phyloP scores from a whole-genome alignment of 2,113 vertebrate species.

The Tautogolabrus adspersus region DNA sequence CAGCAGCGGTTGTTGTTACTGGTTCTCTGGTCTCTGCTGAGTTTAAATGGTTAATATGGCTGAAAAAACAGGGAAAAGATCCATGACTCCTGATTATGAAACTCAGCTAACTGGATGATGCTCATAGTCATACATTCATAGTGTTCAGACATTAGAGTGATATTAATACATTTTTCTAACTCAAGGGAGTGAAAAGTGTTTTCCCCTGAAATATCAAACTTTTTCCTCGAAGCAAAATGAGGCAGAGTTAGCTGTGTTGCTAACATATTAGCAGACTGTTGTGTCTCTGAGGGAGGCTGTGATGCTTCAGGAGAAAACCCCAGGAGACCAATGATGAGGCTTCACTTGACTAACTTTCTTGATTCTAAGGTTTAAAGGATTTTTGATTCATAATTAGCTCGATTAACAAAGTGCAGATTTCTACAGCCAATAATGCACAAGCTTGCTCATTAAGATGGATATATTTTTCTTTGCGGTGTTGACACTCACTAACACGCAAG shows the following conservation, averaged over 20 bases:
- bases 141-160: neutral
- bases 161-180: neutral
- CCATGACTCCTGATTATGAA: no score
- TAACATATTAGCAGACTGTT: neutral
- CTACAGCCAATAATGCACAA: neutral
- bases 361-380: neutral
- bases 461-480: conserved; percentile 21
- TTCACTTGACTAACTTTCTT: neutral
- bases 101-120: no score
- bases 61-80: no score
- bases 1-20: no score
- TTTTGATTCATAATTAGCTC: neutral
- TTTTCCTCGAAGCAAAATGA: no score
- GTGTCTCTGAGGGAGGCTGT: neutral
- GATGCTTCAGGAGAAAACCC: neutral
- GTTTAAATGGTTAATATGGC: no score
- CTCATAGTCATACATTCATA: no score
- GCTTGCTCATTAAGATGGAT: conserved; percentile 2
- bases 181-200: neutral
- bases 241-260: no score
- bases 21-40: no score
- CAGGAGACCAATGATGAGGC: neutral
- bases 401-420: conserved; percentile 3
- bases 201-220: no score
- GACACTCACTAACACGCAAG: conserved; percentile 4